Percentiles rank a stretch among this genome's conserved stretches.
These are phyloP conservation scores for Eretmodus cyanostictus DNA, from an alignment of 2,113 vertebrate genomes.

Conservation along the genomic window DNA sequence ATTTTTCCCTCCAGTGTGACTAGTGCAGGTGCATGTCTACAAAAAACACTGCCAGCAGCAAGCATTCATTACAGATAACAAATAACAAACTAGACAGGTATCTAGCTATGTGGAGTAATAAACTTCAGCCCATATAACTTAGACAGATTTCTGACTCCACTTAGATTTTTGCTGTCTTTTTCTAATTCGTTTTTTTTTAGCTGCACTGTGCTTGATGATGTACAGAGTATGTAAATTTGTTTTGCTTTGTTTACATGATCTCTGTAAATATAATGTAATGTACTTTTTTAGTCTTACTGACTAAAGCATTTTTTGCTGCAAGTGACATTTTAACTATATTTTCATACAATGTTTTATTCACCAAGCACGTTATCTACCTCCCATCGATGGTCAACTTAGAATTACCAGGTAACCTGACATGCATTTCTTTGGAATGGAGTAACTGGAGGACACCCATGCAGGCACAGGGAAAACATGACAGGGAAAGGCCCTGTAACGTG, in stretches of 20 bases:
- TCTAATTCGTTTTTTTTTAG: accelerated
- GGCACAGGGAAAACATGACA: not conserved
- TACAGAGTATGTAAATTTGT: not conserved
- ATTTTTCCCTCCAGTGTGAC: not conserved
- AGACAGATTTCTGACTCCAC: not conserved
- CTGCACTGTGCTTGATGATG: not conserved
- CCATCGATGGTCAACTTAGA: not conserved
- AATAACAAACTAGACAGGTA: not conserved
- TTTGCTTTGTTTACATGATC: not conserved
- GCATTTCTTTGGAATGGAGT: not conserved
- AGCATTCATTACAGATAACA: not conserved
- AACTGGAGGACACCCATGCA: not conserved
- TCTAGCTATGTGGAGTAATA: not conserved
- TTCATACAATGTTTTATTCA: not conserved
- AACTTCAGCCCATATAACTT: not conserved
- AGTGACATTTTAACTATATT: not conserved
- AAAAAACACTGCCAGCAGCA: not conserved
- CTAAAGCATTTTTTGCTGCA: not conserved
- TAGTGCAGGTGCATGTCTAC: not conserved
- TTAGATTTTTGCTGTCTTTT: not conserved
- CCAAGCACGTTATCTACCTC: not conserved
- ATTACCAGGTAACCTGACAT: not conserved
- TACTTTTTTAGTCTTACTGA: not conserved
- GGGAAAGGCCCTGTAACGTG: not conserved
- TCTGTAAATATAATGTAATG: not conserved